These are phyloP conservation scores for Zaprionus capensis DNA, from an alignment of 1,140 invertebrate genomes.

Conservation along the genomic window DNA sequence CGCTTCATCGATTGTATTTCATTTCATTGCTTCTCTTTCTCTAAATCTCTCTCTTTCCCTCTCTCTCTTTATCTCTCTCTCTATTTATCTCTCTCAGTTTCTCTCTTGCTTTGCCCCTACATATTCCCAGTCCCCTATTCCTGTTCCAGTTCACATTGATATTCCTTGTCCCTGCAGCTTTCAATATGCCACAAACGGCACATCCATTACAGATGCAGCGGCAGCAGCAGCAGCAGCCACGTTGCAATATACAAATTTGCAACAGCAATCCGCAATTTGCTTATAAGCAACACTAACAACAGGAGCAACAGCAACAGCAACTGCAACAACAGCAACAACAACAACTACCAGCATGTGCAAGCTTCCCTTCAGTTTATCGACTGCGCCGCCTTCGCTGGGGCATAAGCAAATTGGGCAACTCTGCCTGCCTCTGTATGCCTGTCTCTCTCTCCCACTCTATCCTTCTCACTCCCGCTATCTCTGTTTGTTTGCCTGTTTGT, in stretches of 20 bases:
- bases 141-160: conserved; percentile 29
- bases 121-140: background rate
- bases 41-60: background rate
- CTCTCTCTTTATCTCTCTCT: background rate
- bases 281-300: conserved; percentile 45
- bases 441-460: background rate
- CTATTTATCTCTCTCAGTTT: background rate
- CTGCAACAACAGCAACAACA: conserved; percentile 39
- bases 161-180: conserved; percentile 34
- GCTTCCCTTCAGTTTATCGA: conserved; percentile 8
- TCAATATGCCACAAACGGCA: conserved; percentile 69
- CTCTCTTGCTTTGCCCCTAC: background rate
- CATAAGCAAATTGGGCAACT: conserved; percentile 45
- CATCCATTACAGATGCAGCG: conserved; percentile 70
- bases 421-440: background rate
- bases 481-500: conserved; percentile 42
- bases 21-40: background rate
- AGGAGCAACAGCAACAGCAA: conserved; percentile 42
- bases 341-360: conserved; percentile 47
- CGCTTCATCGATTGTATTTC: background rate
- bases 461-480: background rate
- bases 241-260: conserved; percentile 75
- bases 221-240: conserved; percentile 56
- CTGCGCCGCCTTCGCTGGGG: conserved; percentile 4
- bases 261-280: conserved; percentile 55